Percentiles rank a stretch among this genome's conserved stretches.
These are phyloP conservation scores for Falco novaeseelandiae DNA, from an alignment of 2,797 vertebrate genomes.

Conservation along the genomic window DNA sequence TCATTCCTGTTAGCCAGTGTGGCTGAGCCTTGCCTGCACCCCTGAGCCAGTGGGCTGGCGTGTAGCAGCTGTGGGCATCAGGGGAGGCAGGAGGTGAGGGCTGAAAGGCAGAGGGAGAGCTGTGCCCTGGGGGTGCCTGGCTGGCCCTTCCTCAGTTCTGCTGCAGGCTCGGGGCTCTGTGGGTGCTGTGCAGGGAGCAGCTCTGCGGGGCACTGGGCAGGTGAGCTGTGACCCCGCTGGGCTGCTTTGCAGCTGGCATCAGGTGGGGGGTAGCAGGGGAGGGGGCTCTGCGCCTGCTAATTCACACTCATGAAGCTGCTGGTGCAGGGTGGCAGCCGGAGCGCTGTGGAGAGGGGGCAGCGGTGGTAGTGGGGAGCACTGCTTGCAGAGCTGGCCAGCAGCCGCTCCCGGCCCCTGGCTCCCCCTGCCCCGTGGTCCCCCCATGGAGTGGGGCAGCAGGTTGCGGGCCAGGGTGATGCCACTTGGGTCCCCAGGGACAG, in stretches of 20 bases:
- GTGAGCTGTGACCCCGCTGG: background rate
- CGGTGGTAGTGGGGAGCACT: rapidly evolving
- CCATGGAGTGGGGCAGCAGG: rapidly evolving
- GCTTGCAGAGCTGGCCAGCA: background rate
- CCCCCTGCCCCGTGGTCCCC: rapidly evolving
- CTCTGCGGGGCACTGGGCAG: rapidly evolving
- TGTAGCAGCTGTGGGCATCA: rapidly evolving
- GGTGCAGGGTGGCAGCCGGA: background rate
- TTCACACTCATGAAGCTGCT: background rate
- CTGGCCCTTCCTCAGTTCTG: background rate
- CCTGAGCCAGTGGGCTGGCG: rapidly evolving
- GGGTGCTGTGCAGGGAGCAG: background rate
- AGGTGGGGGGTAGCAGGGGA: rapidly evolving
- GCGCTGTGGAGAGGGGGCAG: background rate
- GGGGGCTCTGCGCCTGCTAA: background rate
- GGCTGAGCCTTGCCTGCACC: background rate
- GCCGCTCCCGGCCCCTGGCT: background rate
- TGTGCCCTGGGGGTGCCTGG: background rate
- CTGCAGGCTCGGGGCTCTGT: background rate
- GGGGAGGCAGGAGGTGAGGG: background rate
- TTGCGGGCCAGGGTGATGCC: rapidly evolving
- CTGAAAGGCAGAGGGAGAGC: background rate
- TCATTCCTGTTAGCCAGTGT: rapidly evolving
- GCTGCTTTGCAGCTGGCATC: rapidly evolving
- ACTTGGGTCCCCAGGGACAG: background rate